These are phyloP conservation scores for Balaeniceps rex DNA, from an alignment of 2,113 vertebrate species.

Conservation along the genomic window DNA sequence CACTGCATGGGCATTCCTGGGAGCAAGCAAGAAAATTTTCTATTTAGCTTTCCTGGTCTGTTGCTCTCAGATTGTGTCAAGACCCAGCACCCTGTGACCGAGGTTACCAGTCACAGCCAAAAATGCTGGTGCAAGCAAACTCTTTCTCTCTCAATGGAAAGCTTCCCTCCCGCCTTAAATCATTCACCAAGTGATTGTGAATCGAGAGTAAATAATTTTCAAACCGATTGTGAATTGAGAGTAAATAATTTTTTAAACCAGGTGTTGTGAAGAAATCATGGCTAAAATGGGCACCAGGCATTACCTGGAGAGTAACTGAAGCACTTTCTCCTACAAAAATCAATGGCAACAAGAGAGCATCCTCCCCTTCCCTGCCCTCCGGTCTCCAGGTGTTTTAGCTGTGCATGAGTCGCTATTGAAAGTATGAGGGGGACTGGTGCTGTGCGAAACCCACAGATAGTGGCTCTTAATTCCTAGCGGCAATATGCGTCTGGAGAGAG, in stretches of 20 bases:
- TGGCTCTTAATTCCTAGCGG: not conserved
- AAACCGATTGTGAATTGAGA: not conserved
- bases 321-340: not conserved
- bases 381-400: not conserved
- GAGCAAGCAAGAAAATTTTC: not conserved
- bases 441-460: not conserved
- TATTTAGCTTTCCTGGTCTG: not conserved
- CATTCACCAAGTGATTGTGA: not conserved
- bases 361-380: not conserved
- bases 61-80: not conserved
- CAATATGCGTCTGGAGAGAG: not conserved
- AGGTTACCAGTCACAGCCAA: not conserved
- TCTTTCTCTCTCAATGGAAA: not conserved
- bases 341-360: not conserved
- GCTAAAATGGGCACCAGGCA: not conserved
- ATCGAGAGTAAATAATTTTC: not conserved
- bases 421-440: not conserved
- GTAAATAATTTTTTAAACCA: not conserved
- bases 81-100: not conserved
- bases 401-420: accelerated
- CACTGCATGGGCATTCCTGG: not conserved
- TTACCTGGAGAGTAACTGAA: not conserved
- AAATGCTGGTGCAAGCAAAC: not conserved
- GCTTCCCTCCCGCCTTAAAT: not conserved
- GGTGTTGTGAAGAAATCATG: not conserved